Conservation (phyloP, 2,797 vertebrate species). For the Enteromius radiatus region DNA sequence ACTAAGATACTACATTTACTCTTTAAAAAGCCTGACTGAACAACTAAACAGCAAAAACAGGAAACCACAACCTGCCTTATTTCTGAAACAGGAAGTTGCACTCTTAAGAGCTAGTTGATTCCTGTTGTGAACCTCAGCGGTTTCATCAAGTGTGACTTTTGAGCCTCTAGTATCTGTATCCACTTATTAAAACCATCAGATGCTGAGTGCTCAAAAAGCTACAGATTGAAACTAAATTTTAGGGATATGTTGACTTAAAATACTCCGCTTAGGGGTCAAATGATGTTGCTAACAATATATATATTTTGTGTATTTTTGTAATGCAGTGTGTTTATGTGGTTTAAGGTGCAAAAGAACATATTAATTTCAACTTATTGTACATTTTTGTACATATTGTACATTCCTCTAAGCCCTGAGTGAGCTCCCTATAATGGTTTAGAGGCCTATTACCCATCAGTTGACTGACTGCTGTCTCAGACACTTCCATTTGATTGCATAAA, state of each 20-base stretch:
- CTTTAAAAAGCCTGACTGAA: conserved; percentile 47
- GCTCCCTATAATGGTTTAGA: background rate
- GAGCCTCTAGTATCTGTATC: background rate
- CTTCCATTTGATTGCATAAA: conserved; percentile 9
- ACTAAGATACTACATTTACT: conserved; percentile 1
- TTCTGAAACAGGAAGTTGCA: conserved; percentile 67
- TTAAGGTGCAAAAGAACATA: no score
- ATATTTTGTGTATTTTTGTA: no score
- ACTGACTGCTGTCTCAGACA: background rate
- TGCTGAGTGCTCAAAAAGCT: background rate
- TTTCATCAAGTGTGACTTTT: conserved; percentile 30
- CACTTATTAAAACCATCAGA: background rate
- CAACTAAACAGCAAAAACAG: conserved; percentile 67
- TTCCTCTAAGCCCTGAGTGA: no score
- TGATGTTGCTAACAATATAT: no score
- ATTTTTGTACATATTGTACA: no score
- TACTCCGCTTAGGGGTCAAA: no score
- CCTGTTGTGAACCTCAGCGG: conserved; percentile 57
- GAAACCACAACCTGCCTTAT: conserved; percentile 60
- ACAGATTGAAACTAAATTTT: background rate
- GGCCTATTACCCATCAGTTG: background rate
- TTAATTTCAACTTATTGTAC: no score
- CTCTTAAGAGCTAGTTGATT: conserved; percentile 50
- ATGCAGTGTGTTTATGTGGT: no score
- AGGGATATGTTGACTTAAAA: conserved; percentile 1